A percentile compares a stretch with the other conserved stretches of the same genome.
Conservation (phyloP, 2,888 invertebrate species). For the Lasioglossum marginatum region DNA sequence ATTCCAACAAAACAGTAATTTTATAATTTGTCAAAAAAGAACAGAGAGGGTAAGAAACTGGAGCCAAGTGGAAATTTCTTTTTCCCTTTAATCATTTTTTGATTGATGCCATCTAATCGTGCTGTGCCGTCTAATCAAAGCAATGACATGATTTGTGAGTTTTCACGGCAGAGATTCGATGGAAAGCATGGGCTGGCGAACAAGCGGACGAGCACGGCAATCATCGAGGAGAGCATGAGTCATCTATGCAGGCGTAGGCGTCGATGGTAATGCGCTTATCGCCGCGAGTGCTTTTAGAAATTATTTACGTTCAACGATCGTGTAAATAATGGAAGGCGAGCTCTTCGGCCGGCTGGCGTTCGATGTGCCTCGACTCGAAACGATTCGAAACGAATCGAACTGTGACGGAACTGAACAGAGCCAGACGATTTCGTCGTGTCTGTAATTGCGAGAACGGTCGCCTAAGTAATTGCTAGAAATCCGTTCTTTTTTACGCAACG, state of each 20-base stretch:
- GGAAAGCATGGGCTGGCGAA: neutral
- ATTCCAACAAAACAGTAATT: too few relatives aligned
- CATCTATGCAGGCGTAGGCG: conserved; percentile 52
- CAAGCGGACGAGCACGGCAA: conserved; percentile 12
- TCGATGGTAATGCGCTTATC: conserved; percentile 55
- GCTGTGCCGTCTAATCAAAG: neutral
- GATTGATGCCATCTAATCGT: neutral
- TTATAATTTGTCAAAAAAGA: too few relatives aligned
- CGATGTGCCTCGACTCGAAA: neutral
- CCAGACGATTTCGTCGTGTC: conserved; percentile 9
- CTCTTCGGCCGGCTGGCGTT: neutral
- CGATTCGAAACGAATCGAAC: neutral
- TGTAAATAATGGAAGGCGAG: conserved; percentile 50
- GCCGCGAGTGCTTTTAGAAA: conserved; percentile 49
- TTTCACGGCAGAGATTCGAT: neutral
- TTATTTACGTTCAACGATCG: conserved; percentile 56
- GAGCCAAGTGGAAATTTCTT: neutral
- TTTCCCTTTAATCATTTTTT: neutral
- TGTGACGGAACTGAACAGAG: neutral
- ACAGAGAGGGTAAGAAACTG: neutral
- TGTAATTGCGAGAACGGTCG: conserved; percentile 10
- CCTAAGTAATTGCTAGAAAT: conserved; percentile 32
- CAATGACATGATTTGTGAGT: neutral
- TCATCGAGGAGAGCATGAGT: conserved; percentile 48
- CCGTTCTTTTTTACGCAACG: conserved; percentile 21